These are phyloP conservation scores for Melanotus villosus DNA, from an alignment of 2,888 invertebrate genomes.

Conservation along the genomic window DNA sequence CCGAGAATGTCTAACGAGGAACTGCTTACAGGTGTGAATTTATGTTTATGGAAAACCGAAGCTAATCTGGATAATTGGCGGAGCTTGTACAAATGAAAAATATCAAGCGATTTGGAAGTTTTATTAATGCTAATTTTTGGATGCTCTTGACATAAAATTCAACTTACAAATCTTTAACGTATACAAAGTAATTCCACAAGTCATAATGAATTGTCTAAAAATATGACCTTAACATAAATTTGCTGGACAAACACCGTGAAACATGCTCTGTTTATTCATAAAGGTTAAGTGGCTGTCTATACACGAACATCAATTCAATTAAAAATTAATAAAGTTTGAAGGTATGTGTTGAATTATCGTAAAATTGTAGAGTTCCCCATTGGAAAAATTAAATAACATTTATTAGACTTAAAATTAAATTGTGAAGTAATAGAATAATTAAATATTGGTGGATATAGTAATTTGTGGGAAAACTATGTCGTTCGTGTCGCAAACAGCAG, in stretches of 20 bases:
- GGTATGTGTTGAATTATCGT: background rate
- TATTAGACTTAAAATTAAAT: no score
- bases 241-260: background rate
- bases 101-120: background rate
- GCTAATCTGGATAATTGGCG: background rate
- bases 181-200: no score
- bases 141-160: no score
- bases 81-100: background rate
- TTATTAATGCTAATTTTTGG: background rate
- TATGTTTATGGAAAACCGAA: background rate
- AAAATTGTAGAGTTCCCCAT: background rate
- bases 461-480: conserved; percentile 65
- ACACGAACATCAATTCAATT: background rate
- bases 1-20: no score
- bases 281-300: background rate
- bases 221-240: background rate
- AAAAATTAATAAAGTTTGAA: background rate
- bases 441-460: background rate
- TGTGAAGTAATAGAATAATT: background rate
- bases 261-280: background rate
- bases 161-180: no score
- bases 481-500: conserved; percentile 73
- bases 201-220: background rate
- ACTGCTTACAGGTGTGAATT: background rate
- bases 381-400: background rate